Evolutionary conservation across 2,113 vertebrate species (phyloP), one percentile per base, ranked within the genome.

Genomic region (Rhinogobius similis): DNA sequence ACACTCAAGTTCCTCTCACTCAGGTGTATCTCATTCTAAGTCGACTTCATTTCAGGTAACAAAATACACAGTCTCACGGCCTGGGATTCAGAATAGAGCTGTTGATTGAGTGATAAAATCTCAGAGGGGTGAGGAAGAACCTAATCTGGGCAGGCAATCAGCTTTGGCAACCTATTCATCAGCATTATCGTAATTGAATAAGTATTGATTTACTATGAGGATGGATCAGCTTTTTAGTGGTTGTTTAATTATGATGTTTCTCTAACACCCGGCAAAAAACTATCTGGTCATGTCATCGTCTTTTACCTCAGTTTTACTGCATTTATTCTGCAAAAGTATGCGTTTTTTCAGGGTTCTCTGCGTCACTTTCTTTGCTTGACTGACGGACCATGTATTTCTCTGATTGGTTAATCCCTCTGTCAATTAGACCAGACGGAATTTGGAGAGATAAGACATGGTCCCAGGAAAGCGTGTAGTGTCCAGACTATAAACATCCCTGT

Each of bases 1-100:
- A 41, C 62, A 77, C 82, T 88, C 79, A 68, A 55, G 78, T 83
- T 87, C 58, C 29, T 61, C 65, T 81, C 77, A 41, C 12, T 76
- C 70, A 50, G 68, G 44, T 48, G 38, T 52, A 67, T 59, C 16
- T 27, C n/a, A 62, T 62, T 67, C 46, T 0, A 18, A 55, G 61
- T 68, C 73, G 18, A 39, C 81, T 74, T 74, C 56, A 36, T 86
- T 82, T 84, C 77, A 66, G 68, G 82, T 74, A 87, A 87, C 72
- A 77, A 20, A 70, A 84, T 56, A 65, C 66, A 16, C 68, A 62
- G 36, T 43, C 65, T 74, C 27, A 5, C 10, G 20, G 41, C 2
- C 44, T 44, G 41, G 52, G 27, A 84, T 88, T 63, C 68, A 46
- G 73, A 79, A 63, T 11, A 32, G 63, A 78, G 62, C 24, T 24